These are phyloP conservation scores for Drosophila bocki DNA, from an alignment of 1,140 invertebrate species.

Conservation along the genomic window DNA sequence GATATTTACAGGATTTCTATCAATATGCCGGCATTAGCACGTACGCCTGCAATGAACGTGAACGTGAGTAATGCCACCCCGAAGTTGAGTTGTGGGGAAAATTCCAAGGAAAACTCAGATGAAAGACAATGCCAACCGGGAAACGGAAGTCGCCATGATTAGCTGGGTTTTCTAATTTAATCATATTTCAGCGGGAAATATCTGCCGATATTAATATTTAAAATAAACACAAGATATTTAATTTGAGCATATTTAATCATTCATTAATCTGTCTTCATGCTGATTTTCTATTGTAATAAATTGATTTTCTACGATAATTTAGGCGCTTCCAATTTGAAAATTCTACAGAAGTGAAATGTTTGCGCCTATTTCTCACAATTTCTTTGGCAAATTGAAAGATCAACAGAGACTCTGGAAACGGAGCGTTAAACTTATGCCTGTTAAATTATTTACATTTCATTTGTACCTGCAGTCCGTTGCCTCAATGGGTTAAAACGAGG, in stretches of 20 bases:
- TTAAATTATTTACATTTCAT: conserved; percentile 57
- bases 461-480: conserved; percentile 46
- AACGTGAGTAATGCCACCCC: conserved; percentile 56
- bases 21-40: conserved; percentile 78
- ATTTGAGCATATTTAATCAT: conserved; percentile 22
- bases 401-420: conserved; percentile 15
- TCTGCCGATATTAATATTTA: conserved; percentile 41
- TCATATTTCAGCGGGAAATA: conserved; percentile 51
- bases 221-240: conserved; percentile 33
- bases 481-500: conserved; percentile 56
- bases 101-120: background rate
- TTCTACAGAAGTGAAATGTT: background rate
- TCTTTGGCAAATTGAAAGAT: conserved; percentile 45
- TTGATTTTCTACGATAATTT: conserved; percentile 1
- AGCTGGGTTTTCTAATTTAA: conserved; percentile 46
- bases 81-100: conserved; percentile 8
- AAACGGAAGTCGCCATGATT: conserved; percentile 13
- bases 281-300: conserved; percentile 46
- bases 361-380: conserved; percentile 20
- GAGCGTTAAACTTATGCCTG: conserved; percentile 40
- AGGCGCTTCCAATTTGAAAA: background rate
- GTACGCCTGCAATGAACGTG: conserved; percentile 70
- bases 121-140: conserved; percentile 16
- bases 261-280: conserved; percentile 4
- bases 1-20: conserved; percentile 83